Conservation (phyloP, 2,797 vertebrate species). For the Aulostomus chinensis region DNA sequence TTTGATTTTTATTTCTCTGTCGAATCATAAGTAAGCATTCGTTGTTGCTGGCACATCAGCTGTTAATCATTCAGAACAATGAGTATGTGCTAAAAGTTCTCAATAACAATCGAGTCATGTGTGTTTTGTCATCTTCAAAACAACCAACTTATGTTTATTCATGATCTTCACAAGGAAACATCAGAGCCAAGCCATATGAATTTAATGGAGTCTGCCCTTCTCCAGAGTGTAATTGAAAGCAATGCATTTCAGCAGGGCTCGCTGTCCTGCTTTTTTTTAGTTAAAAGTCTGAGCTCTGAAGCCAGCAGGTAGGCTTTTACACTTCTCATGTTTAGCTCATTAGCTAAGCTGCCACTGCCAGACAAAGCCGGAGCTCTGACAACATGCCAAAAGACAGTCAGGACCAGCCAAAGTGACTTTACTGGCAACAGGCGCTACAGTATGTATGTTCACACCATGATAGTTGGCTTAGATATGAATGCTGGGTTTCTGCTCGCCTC, state of each 20-base stretch:
- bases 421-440: slow-evolving; percentile 50
- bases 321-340: slow-evolving; percentile 71
- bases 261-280: slow-evolving; percentile 46
- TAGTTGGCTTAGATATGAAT: slow-evolving; percentile 50
- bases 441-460: slow-evolving; percentile 52
- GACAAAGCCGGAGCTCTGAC: slow-evolving; percentile 46
- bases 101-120: slow-evolving; percentile 27
- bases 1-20: slow-evolving; percentile 20
- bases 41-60: slow-evolving; percentile 39
- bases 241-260: slow-evolving; percentile 43
- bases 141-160: slow-evolving; percentile 39
- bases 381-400: slow-evolving; percentile 65
- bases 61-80: slow-evolving; percentile 49
- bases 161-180: slow-evolving; percentile 23
- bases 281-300: slow-evolving; percentile 55
- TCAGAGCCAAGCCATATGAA: slow-evolving; percentile 18
- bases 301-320: slow-evolving; percentile 74
- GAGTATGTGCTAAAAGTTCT: slow-evolving; percentile 33
- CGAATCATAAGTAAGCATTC: slow-evolving; percentile 44
- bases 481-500: slow-evolving; percentile 32
- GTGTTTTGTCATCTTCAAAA: slow-evolving; percentile 40
- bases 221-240: slow-evolving; percentile 60
- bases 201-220: slow-evolving; percentile 9
- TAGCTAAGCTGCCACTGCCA: slow-evolving; percentile 66
- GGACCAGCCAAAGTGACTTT: slow-evolving; percentile 64